phyloP scores from a whole-genome alignment of 2,113 vertebrate genomes.

The Podilymbus podiceps region DNA sequence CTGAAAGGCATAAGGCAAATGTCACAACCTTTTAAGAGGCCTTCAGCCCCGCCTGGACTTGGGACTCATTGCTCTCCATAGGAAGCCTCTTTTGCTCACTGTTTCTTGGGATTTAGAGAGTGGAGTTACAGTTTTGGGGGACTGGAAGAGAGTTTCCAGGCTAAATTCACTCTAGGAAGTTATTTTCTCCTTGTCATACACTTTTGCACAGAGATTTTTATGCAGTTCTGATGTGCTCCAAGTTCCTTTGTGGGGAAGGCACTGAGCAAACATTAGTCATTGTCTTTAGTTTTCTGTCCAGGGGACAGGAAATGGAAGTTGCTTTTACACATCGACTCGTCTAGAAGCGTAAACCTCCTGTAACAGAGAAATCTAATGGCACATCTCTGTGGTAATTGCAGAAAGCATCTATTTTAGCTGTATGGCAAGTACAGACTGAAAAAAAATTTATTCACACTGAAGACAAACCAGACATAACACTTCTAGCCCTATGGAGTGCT shows the following conservation, averaged over 20 bases:
- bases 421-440: background rate
- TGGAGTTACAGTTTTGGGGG: background rate
- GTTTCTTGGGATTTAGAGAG: background rate
- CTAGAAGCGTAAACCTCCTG: background rate
- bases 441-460: background rate
- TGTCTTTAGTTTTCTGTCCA: background rate
- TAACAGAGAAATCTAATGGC: background rate
- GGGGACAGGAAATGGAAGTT: background rate
- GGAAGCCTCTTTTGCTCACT: background rate
- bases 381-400: background rate
- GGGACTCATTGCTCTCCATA: background rate
- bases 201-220: background rate
- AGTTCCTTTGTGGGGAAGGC: background rate
- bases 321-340: background rate
- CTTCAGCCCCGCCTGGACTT: background rate
- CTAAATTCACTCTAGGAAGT: background rate
- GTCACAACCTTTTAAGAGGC: background rate
- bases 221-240: background rate
- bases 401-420: background rate
- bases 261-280: background rate
- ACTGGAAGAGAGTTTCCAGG: background rate
- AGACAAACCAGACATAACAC: background rate
- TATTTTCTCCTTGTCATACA: background rate
- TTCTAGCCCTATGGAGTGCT: background rate
- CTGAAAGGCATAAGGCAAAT: background rate